Evolutionary conservation across 2,888 invertebrate genomes (phyloP).

Genomic region (Stenodera caucasica): DNA sequence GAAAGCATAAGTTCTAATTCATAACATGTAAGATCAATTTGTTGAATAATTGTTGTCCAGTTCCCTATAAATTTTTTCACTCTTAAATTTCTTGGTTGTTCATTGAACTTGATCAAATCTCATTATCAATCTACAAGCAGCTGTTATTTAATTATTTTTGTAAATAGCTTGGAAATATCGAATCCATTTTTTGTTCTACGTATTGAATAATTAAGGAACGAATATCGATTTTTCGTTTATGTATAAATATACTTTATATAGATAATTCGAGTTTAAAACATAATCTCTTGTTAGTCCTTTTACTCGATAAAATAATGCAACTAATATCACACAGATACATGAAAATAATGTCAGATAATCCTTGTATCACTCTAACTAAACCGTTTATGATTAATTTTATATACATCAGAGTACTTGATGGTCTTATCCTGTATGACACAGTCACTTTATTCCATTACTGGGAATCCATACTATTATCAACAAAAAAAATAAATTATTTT

Average conservation of each 20-base stretch:
- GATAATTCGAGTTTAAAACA: too few relatives aligned
- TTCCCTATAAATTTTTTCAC: too few relatives aligned
- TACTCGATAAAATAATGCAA: neutral
- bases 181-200: too few relatives aligned
- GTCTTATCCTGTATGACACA: neutral
- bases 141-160: conserved; percentile 4
- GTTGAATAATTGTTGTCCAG: neutral
- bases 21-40: neutral
- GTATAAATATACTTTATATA: too few relatives aligned
- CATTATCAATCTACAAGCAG: neutral
- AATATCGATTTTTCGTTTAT: neutral
- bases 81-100: too few relatives aligned
- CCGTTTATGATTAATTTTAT: neutral
- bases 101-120: neutral
- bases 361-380: neutral
- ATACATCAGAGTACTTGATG: neutral
- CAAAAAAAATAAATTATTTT: neutral
- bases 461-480: neutral
- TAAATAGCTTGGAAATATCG: too few relatives aligned
- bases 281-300: neutral
- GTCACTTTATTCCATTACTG: neutral
- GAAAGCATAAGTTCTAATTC: neutral
- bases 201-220: too few relatives aligned
- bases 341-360: neutral
- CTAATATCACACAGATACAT: neutral